Base-by-base conservation (phyloP, 2,888 invertebrate species). In the Caenorhabditis becei region DNA sequence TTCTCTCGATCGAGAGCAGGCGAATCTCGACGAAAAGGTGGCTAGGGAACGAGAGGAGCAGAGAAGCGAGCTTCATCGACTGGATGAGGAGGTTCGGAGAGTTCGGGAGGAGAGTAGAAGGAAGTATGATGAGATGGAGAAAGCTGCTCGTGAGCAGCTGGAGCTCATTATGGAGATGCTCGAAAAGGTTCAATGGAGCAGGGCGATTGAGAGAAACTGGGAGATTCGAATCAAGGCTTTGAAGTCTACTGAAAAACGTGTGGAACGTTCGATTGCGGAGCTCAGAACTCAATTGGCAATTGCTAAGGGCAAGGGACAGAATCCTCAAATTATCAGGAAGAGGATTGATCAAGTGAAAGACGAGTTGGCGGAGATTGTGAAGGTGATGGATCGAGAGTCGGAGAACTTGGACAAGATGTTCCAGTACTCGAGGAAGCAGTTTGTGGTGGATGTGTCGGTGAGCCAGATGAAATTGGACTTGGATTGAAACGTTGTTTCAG, bases 331-430 rank as follows among this genome's bases (percentile, higher is more conserved):
- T 1, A 37, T 58, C n/a, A 5, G 35, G 16, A 37, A 18, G 20
- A n/a, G n/a, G 10, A 58, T 58, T 18, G 59, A 59, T 24, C 44
- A 20, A 3, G 3, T 59, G 37, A 59, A 41, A 23, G 1, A 4
- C 16, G 59, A 59, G 44, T 5, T 59, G 23, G 18, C 59, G 24
- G 59, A 59, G 35, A 23, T 41, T 35, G n/a, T 37, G 24, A 41
- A 20, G n/a, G 41, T 59, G 16, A 59, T 59, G 59, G 59, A 59
- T 14, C 23, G 59, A 41, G 59, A 59, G 35, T n/a, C 20, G 24
- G 24, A 41, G 10, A 59, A 59, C 37, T 24, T 59, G 14, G 59
- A 59, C 3, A 41, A 41, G 16, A 59, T 59, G 59, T 41, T 35
- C 24, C 5, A 41, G 16, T 41, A 18, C 24, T 41, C 59, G 24